Base-by-base conservation (phyloP, 2,888 invertebrate genomes). In the Hydropsyche betteni region DNA sequence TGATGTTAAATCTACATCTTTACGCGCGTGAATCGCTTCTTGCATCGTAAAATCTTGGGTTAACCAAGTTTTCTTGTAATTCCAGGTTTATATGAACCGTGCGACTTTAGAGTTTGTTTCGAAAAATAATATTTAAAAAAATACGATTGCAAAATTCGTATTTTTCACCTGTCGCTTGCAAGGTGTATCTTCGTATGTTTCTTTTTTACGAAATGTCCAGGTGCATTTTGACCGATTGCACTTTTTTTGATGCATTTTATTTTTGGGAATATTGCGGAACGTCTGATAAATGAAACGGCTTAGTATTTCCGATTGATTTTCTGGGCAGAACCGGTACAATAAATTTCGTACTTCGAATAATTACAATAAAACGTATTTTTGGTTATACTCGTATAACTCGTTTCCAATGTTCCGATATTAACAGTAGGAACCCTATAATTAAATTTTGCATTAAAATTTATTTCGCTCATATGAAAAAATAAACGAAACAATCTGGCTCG, bases 171-270 rank as follows among this genome's bases (percentile, higher is more conserved):
- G 64, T 36, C 64, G 64, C n/a, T 34, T 55, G 64, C 64, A 64
- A 64, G 64, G 34, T 64, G 64, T 64, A 36, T 64, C 64, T 64
- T 64, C 12, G 34, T 64, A 44, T 44, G 36, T 36, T 33, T n/a
- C 12, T 36, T 64, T 64, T 64, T 64, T 64, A 36, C 61, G 33
- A 16, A 14, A 16, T 10, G n/a, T 64, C 64, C 64, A 64, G 64
- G 64, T 64, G 64, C 64, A 64, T 64, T 64, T 64, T 36, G 64
- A 34, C 33, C 36, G n/a, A 36, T n/a, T 36, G 64, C 64, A 64
- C 7, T 7, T 36, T 61, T 7, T 55, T 55, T 4, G 55, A 44
- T 44, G 44, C 44, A 44, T 44, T n/a, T 55, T 55, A 55, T 55
- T 55, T 55, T 55, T 16, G 12, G 55, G 8, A 36, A 34, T 34